Evolutionary conservation across 2,888 invertebrate genomes (phyloP).

Genomic region (Tortricodes alternella): DNA sequence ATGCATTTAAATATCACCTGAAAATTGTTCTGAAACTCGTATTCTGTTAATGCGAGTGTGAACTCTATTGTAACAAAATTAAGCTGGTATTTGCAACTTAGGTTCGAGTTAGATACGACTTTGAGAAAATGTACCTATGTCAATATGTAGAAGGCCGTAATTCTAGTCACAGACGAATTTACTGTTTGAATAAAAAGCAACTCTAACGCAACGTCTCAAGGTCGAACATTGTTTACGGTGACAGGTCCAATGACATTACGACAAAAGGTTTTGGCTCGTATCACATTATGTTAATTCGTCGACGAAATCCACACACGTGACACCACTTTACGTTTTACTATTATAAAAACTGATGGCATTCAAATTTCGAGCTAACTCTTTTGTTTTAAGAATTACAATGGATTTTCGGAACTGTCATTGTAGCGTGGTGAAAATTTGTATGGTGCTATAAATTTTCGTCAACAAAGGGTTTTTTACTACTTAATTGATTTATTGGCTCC

Average conservation of each 20-base stretch:
- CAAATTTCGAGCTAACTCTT: neutral
- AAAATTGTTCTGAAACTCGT: too few relatives aligned
- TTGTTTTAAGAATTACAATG: neutral
- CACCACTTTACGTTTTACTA: constrained; percentile 1
- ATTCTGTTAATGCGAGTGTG: too few relatives aligned
- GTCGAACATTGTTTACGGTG: constrained; percentile 6
- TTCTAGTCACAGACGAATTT: neutral
- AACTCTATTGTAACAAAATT: too few relatives aligned
- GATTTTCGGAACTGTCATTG: neutral
- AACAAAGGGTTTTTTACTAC: constrained; percentile 14
- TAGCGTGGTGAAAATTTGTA: constrained; percentile 5
- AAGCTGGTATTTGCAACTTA: too few relatives aligned
- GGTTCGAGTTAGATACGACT: too few relatives aligned
- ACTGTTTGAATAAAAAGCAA: neutral
- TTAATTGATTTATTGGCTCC: constrained; percentile 19
- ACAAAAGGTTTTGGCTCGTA: constrained; percentile 20
- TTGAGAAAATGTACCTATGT: neutral
- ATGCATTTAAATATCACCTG: too few relatives aligned
- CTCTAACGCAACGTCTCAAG: neutral
- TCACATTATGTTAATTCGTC: constrained; percentile 23
- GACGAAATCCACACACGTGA: constrained; percentile 23
- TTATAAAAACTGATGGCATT: neutral
- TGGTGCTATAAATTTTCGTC: constrained; percentile 17
- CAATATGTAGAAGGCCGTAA: neutral
- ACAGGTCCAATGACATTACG: constrained; percentile 23